Conservation (phyloP, 2,888 invertebrate genomes). For the Dynastes hyllus region DNA sequence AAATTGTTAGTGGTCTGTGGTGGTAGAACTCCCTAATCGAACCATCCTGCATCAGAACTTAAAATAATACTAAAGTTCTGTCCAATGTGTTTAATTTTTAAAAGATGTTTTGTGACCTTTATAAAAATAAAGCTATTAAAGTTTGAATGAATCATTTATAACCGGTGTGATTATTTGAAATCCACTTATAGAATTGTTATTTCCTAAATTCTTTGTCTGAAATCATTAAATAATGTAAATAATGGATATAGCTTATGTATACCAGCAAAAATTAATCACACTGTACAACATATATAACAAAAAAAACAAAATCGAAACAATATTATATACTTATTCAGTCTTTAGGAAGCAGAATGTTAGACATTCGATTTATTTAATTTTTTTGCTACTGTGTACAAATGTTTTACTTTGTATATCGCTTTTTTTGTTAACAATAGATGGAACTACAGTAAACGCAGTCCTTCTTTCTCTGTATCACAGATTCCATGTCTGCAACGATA, state of each 20-base stretch:
- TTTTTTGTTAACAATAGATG: conserved; percentile 51
- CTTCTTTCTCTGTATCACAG: conserved; percentile 73
- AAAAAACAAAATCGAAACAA: neutral
- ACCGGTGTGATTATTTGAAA: too few species aligned
- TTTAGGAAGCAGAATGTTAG: conserved; percentile 32
- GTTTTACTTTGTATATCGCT: neutral
- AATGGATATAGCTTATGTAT: too few species aligned
- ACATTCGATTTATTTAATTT: conserved; percentile 33
- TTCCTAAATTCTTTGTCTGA: neutral
- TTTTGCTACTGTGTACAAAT: conserved; percentile 17
- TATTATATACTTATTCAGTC: conserved; percentile 22
- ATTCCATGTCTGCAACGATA: conserved; percentile 67
- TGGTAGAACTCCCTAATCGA: too few species aligned
- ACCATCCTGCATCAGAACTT: too few species aligned
- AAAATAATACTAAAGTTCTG: too few species aligned
- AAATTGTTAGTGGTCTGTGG: too few species aligned
- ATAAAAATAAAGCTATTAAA: too few species aligned
- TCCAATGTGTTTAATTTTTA: too few species aligned
- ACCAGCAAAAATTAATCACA: neutral
- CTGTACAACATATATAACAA: neutral
- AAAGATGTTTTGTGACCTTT: too few species aligned
- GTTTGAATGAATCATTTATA: too few species aligned
- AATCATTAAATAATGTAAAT: neutral
- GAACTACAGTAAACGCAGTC: conserved; percentile 68
- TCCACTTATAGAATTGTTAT: neutral